Conservation (phyloP, 2,888 invertebrate genomes). For the Scrobipalpa atriplicella region DNA sequence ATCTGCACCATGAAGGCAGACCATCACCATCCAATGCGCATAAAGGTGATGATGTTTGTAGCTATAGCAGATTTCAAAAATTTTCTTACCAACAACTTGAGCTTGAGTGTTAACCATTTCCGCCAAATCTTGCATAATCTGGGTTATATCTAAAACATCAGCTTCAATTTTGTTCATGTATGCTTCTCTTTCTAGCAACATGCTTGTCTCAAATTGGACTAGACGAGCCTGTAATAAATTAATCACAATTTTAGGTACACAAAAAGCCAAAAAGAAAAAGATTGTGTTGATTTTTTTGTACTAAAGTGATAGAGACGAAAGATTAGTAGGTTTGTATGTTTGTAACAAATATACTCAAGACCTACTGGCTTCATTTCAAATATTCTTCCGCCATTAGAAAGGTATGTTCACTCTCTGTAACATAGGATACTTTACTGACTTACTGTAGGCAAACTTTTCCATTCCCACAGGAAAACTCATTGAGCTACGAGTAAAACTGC, state of each 20-base stretch:
- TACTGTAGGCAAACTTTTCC: too few species aligned
- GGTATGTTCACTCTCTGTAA: too few species aligned
- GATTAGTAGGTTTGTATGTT: too few species aligned
- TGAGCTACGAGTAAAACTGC: too few species aligned
- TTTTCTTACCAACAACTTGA: slow-evolving; percentile 86
- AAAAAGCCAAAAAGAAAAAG: slow-evolving; percentile 13
- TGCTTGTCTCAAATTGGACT: slow-evolving; percentile 90
- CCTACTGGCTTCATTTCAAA: too few species aligned
- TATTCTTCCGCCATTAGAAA: too few species aligned
- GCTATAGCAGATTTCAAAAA: neutral
- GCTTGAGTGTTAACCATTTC: slow-evolving; percentile 88
- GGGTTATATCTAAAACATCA: slow-evolving; percentile 91
- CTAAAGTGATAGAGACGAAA: too few species aligned
- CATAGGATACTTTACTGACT: too few species aligned
- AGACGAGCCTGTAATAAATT: slow-evolving; percentile 74
- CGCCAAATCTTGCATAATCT: slow-evolving; percentile 90
- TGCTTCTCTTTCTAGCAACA: slow-evolving; percentile 90
- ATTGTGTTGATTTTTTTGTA: neutral
- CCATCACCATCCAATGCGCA: too few species aligned
- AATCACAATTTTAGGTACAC: neutral
- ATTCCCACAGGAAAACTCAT: too few species aligned
- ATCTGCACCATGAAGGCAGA: too few species aligned
- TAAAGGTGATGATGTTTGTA: slow-evolving; percentile 18
- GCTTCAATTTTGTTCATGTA: slow-evolving; percentile 91
- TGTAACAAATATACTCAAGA: too few species aligned